Base-by-base conservation (phyloP, 2,113 vertebrate genomes). In the Pachypanchax playfairii region DNA sequence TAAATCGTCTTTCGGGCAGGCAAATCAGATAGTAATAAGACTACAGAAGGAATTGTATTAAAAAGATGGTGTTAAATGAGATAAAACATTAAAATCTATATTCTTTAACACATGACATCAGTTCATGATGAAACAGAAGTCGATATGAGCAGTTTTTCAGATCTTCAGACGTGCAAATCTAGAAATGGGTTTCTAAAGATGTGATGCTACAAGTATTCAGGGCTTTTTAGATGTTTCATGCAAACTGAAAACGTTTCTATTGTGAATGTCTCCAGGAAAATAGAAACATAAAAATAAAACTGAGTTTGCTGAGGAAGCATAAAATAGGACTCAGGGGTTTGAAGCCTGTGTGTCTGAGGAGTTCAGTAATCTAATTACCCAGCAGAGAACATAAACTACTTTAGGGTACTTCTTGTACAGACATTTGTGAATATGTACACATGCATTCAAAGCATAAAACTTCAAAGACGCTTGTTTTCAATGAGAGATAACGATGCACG, bases 331-430 rank as follows among this genome's bases (percentile, higher is more conserved):
- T 89, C 69, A 49, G 36, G 79, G 77, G 69, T 63, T 65, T 74
- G 73, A 69, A 42, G 74, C 44, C 36, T 46, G 38, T 55, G 77
- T 46, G 72, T 88, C 82, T 84, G 66, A 88, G 83, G 83, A 87
- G 83, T 85, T 76, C 79, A 87, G 77, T 87, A 87, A 88, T 90
- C 85, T 85, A 90, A 87, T 90, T 89, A 90, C 75, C 82, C 52
- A 50, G 71, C 25, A 57, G 43, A 80, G 81, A 88, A 85, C 73
- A 82, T 81, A 81, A 66, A 85, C 62, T 68, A 85, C 84, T 87
- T 82, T 73, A 87, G 85, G 82, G 71, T 60, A 75, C 71, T 72
- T 33, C 72, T 57, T 50, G 55, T 57, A 56, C 65, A 64, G 72
- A 77, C 79, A 73, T 85, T 79, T 84, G 74, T 65, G 70, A 69